A percentile compares a stretch with the other conserved stretches of the same genome.
These are phyloP conservation scores for Phacellophora camtschatica DNA, from an alignment of 30 jellyfish, hydroid and myxozoan genomes.

Conservation along the genomic window DNA sequence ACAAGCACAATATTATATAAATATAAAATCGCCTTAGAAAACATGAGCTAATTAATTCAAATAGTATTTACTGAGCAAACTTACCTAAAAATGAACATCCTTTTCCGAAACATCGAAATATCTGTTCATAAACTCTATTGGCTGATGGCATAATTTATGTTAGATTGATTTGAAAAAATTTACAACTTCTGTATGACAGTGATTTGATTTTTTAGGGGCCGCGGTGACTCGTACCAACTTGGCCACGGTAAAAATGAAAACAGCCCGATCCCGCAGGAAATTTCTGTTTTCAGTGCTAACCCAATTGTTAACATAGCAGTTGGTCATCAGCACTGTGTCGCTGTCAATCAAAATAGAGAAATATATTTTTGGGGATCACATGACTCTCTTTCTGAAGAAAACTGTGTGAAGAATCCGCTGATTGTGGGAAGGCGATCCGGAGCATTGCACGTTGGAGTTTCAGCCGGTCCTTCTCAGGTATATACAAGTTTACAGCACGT, in stretches of 20 bases:
- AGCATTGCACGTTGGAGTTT: conserved; percentile 50
- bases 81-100: too few species aligned
- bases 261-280: conserved; percentile 21
- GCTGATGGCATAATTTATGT: too few species aligned
- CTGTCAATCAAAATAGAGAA: conserved; percentile 44
- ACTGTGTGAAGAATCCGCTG: conserved; percentile 14
- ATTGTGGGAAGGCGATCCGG: conserved; percentile 42
- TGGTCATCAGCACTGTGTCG: conserved; percentile 59
- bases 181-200: too few species aligned
- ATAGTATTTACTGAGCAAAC: too few species aligned
- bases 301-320: conserved; percentile 57
- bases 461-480: conserved; percentile 93
- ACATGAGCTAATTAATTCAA: too few species aligned
- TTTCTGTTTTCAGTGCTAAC: conserved; percentile 8
- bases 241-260: conserved; percentile 61
- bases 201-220: conserved; percentile 60
- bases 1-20: too few species aligned
- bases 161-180: too few species aligned
- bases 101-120: too few species aligned
- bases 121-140: too few species aligned
- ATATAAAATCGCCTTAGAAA: too few species aligned
- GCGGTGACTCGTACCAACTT: conserved; percentile 64
- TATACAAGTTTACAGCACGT: neutral
- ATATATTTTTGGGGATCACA: conserved; percentile 72
- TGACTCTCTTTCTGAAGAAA: conserved; percentile 33